Evolutionary conservation across 2,113 vertebrate genomes (phyloP).

Genomic region (Myocastor coypus): DNA sequence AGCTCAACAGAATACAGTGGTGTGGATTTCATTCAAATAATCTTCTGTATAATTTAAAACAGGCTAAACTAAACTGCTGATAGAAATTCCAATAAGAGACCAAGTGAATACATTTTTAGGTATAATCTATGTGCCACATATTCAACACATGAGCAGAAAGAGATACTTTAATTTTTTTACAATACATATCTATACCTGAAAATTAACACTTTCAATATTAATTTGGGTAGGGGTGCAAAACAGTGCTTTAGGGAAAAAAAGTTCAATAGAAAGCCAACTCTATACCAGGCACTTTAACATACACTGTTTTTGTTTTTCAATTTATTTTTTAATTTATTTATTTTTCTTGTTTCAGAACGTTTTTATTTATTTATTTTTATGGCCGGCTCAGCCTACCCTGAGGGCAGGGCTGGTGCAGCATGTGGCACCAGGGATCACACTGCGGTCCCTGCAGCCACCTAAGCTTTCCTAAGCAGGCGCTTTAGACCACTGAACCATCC

Average conservation of each 20-base stretch:
- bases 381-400: too few relatives aligned
- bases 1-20: background rate
- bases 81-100: background rate
- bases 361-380: too few relatives aligned
- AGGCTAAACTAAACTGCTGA: background rate
- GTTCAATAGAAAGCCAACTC: background rate
- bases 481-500: too few relatives aligned
- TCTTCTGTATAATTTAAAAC: background rate
- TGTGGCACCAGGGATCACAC: too few relatives aligned
- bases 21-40: background rate
- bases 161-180: background rate
- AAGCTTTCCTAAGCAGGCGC: too few relatives aligned
- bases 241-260: background rate
- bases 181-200: constrained; percentile 24
- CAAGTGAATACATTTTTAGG: background rate
- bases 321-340: too few relatives aligned
- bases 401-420: too few relatives aligned
- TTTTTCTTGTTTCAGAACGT: too few relatives aligned
- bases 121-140: background rate
- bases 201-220: background rate
- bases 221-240: background rate
- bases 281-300: background rate
- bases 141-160: background rate
- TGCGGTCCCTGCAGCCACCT: too few relatives aligned
- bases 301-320: background rate